Evolutionary conservation across 2,113 vertebrate species (phyloP).

Genomic region (Crotophaga sulcirostris): DNA sequence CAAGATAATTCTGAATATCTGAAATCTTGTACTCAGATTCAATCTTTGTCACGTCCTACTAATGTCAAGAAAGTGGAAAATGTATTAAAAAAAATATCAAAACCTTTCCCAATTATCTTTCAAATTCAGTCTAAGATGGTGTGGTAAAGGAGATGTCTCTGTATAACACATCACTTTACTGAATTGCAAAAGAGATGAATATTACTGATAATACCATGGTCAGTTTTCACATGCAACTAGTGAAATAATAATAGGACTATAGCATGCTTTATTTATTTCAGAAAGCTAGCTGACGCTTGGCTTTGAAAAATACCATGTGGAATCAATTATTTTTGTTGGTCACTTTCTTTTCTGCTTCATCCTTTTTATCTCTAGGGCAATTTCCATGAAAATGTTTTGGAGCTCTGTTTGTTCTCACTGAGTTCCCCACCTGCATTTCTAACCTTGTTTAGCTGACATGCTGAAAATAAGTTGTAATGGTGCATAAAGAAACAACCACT

Average conservation of each 20-base stretch:
- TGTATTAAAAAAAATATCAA: background rate
- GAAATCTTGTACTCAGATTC: background rate
- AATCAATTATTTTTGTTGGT: background rate
- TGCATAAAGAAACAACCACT: background rate
- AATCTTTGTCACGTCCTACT: background rate
- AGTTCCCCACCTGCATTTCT: background rate
- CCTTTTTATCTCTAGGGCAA: background rate
- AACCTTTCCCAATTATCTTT: background rate
- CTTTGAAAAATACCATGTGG: background rate
- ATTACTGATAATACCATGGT: background rate
- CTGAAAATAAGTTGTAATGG: background rate
- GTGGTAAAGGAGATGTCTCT: background rate
- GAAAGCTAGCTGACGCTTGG: background rate
- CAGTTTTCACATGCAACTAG: background rate
- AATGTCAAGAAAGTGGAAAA: background rate
- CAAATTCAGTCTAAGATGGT: background rate
- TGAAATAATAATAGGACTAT: background rate
- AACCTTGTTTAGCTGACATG: background rate
- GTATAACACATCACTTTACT: background rate
- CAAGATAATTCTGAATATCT: background rate
- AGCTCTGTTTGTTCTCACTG: slow-evolving; percentile 12
- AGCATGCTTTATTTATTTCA: background rate
- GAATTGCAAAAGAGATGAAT: background rate
- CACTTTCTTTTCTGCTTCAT: background rate
- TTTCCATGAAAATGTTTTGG: background rate